Evolutionary conservation across 2,113 vertebrate genomes (phyloP).

Genomic region (Corydoras maculifer): DNA sequence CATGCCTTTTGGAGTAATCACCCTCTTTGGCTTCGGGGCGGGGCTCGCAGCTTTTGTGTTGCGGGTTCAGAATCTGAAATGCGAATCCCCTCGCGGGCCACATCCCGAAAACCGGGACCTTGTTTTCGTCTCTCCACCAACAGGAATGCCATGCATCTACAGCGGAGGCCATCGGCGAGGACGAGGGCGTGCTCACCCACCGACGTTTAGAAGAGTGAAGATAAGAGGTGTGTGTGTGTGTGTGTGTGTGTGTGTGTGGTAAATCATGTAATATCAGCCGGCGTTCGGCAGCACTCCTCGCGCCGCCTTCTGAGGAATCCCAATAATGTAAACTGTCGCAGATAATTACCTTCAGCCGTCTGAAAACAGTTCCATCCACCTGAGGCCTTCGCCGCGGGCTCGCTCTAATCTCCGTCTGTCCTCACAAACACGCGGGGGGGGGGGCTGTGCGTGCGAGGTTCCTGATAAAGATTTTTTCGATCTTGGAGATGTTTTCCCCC

Average conservation of each 20-base stretch:
- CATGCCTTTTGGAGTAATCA: not conserved
- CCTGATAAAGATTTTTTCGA: slow-evolving; percentile 40
- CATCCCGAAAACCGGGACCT: not conserved
- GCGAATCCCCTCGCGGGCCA: not conserved
- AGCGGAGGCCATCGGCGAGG: not conserved
- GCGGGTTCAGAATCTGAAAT: not conserved
- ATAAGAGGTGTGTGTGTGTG: slow-evolving; percentile 23
- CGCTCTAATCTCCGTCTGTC: slow-evolving; percentile 25
- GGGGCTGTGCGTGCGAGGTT: slow-evolving; percentile 42
- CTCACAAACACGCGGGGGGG: slow-evolving; percentile 36
- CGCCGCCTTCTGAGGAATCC: slow-evolving; percentile 39
- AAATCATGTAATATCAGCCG: not conserved
- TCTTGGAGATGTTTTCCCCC: slow-evolving; percentile 42
- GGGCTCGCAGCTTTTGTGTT: not conserved
- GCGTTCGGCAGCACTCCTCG: not conserved
- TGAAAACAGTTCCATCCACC: slow-evolving; percentile 47
- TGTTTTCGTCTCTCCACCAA: slow-evolving; percentile 1
- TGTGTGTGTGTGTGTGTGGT: slow-evolving; percentile 14
- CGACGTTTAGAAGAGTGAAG: slow-evolving; percentile 4
- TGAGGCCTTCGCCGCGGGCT: slow-evolving; percentile 36
- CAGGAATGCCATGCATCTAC: slow-evolving; percentile 14
- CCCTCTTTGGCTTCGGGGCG: not conserved
- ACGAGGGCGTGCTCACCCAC: slow-evolving; percentile 10
- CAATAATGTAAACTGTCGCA: slow-evolving; percentile 50
- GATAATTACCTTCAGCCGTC: slow-evolving; percentile 39